A percentile compares a stretch with the other conserved stretches of the same genome.
Conservation (phyloP, 1,140 invertebrate genomes). For the Drosophila pandora region DNA sequence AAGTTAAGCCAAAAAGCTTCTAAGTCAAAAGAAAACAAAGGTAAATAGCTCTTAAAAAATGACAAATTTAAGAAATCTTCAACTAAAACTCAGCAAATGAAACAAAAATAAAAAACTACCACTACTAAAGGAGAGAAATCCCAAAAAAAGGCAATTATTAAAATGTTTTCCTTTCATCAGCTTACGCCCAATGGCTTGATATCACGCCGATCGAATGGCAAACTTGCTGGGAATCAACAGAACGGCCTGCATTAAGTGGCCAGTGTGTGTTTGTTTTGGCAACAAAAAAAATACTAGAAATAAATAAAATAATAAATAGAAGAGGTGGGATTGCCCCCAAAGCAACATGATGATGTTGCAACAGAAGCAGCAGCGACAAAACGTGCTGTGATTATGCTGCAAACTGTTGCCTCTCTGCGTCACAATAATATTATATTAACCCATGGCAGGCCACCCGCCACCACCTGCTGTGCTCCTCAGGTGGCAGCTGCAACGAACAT, state of each 20-base stretch:
- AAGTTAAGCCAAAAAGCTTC: no score
- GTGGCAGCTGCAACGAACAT: background rate
- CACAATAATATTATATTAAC: background rate
- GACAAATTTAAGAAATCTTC: no score
- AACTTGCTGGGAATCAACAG: no score
- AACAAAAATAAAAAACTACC: background rate
- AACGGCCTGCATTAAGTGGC: background rate
- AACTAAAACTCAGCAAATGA: no score
- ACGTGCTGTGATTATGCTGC: background rate
- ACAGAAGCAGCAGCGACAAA: background rate
- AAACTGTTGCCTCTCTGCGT: background rate
- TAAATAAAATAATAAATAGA: background rate
- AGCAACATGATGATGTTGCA: background rate
- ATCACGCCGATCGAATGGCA: no score
- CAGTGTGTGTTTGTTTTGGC: no score
- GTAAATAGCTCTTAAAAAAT: no score
- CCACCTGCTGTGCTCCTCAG: slow-evolving; percentile 1
- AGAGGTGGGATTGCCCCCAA: no score
- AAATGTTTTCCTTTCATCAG: background rate
- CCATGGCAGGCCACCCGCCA: background rate
- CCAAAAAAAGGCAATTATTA: background rate
- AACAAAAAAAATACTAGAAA: background rate
- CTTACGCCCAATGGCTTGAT: background rate
- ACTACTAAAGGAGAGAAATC: background rate
- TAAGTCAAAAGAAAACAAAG: no score